Evolutionary conservation across 2,113 vertebrate genomes (phyloP), one percentile per base, ranked within the genome.

Genomic region (Leptobrachium leishanense): DNA sequence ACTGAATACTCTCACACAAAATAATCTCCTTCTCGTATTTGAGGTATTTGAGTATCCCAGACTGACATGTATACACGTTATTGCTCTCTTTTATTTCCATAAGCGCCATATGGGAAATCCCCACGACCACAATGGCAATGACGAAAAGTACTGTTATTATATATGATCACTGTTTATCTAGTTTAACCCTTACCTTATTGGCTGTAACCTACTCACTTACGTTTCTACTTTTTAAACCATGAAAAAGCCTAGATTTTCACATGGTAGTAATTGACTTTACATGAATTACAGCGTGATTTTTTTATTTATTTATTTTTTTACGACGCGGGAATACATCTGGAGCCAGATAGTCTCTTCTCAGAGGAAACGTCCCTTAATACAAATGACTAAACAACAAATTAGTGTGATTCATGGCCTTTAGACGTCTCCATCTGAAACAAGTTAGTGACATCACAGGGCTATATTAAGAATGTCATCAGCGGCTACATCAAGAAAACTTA

Each of bases 61-160:
- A 31, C 20, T 31, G 20, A 31, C 20, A 31, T 31, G 20, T 31
- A 31, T 31, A 31, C 20, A 31, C 20, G 20, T 31, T 31, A 31
- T 31, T 31, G 20, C 20, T 31, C 20, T 31, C 20, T 31, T 1
- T 31, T 31, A 31, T 31, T 31, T 31, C 20, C 20, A 31, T 31
- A 31, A 59, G 13, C 53, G 11, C 31, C 54, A 12, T 41, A 50
- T 43, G 39, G 77, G 59, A 72, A 72, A 72, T 53, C 68, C 76
- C 68, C 39, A 62, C 11, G 20, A 68, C 40, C 20, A 62, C 39
- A 39, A 7, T 50, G 43, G n/a, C 40, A 55, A 31, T 73, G 77
- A 39, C 12, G 9, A 72, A 55, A 39, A 67, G 41, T 31, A 54
- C 62, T 66, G 13, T 42, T 66, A 13, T 40, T 64, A 64, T 15